phyloP scores from a whole-genome alignment of 2,888 invertebrate genomes.

The Eudasyphora cyanicolor region DNA sequence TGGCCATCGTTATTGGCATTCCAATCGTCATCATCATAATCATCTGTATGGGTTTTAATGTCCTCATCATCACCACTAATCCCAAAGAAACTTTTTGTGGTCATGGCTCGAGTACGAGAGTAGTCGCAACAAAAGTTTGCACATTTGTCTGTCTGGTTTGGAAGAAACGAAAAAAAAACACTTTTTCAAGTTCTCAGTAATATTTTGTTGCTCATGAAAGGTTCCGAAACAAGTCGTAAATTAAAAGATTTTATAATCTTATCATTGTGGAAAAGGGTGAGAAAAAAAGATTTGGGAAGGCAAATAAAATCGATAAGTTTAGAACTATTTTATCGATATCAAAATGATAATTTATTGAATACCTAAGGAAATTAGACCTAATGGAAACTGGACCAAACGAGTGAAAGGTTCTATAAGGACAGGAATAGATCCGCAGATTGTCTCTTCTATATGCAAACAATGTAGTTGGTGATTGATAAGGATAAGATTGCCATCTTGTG shows the following conservation, averaged over 20 bases:
- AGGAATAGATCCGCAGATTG: no score
- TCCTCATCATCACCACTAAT: conserved; percentile 36
- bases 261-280: background rate
- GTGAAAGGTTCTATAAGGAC: no score
- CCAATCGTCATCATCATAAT: background rate
- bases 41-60: no score
- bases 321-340: background rate
- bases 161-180: no score
- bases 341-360: no score
- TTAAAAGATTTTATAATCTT: background rate
- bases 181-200: no score
- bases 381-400: no score
- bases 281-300: background rate
- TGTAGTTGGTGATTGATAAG: no score
- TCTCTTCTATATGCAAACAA: no score
- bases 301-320: background rate
- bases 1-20: conserved; percentile 17
- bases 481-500: no score
- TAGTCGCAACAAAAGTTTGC: background rate
- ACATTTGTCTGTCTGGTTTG: background rate
- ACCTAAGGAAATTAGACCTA: no score
- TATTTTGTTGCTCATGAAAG: no score
- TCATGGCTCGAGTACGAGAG: background rate
- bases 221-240: background rate
- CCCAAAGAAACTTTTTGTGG: background rate